phyloP scores from a whole-genome alignment of 2,113 vertebrate species.

The Coptodon rendalli region DNA sequence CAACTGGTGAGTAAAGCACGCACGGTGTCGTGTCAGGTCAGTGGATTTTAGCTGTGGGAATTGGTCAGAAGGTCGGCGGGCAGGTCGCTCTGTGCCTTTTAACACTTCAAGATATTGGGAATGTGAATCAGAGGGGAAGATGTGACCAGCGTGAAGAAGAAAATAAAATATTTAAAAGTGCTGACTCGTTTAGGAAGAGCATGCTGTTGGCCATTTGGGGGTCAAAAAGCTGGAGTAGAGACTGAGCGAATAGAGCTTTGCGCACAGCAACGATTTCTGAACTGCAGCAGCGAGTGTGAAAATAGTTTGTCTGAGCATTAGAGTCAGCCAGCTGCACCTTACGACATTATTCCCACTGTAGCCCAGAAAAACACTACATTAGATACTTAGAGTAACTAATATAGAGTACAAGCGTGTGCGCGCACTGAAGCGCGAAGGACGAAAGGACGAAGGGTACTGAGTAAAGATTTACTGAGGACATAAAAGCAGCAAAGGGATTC shows the following conservation, averaged over 20 bases:
- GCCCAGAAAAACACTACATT: neutral
- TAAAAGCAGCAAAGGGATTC: conserved; percentile 53
- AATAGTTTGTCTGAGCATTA: neutral
- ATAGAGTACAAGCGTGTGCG: neutral
- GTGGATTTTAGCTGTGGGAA: neutral
- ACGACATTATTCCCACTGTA: neutral
- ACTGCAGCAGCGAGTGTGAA: neutral
- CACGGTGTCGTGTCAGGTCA: neutral
- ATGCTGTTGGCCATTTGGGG: neutral
- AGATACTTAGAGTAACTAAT: neutral
- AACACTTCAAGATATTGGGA: neutral
- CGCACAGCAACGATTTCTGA: neutral
- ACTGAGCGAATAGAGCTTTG: neutral
- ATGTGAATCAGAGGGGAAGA: neutral
- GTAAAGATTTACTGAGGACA: conserved; percentile 56
- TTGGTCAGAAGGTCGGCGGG: neutral
- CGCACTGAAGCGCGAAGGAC: neutral
- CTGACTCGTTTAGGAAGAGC: neutral
- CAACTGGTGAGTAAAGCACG: conserved; percentile 56
- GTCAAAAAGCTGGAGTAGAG: neutral
- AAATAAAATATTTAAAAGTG: neutral
- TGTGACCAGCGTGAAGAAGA: neutral
- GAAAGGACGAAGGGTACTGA: neutral
- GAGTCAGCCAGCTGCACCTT: neutral
- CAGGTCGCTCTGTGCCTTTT: neutral